phyloP scores from a whole-genome alignment of 37 sponge, comb jelly and placozoan species.

The Corticium candelabrum region DNA sequence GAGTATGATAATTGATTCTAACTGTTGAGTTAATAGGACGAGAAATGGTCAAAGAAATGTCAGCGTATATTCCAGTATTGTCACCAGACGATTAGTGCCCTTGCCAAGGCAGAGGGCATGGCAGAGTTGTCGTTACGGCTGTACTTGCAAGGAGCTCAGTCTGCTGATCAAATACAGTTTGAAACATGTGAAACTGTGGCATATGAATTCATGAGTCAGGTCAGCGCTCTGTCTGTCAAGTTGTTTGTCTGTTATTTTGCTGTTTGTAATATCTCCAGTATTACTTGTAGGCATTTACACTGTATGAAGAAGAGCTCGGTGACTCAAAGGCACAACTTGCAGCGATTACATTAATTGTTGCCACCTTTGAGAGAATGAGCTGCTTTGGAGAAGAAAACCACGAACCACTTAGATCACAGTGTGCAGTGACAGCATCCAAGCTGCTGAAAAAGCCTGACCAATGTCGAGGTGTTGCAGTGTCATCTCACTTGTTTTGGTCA shows the following conservation, averaged over 20 bases:
- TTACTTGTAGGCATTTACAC: slow-evolving; percentile 69
- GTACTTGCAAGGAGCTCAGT: slow-evolving; percentile 90
- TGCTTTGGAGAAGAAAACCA: slow-evolving; percentile 98
- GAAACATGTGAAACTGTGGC: slow-evolving; percentile 63
- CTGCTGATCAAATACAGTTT: slow-evolving; percentile 64
- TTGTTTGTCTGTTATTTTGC: neutral
- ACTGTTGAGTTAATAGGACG: slow-evolving; percentile 50
- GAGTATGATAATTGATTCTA: too few relatives aligned
- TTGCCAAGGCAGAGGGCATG: slow-evolving; percentile 47
- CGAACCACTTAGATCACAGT: slow-evolving; percentile 88
- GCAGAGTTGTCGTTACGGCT: slow-evolving; percentile 72
- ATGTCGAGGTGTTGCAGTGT: slow-evolving; percentile 79
- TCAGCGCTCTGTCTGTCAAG: slow-evolving; percentile 9
- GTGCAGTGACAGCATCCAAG: slow-evolving; percentile 73
- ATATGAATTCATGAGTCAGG: slow-evolving; percentile 94
- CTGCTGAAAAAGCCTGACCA: slow-evolving; percentile 98
- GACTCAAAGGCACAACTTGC: slow-evolving; percentile 87
- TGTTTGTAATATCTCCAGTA: neutral
- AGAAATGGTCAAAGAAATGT: slow-evolving; percentile 87
- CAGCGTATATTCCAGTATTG: slow-evolving; percentile 87
- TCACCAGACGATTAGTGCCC: slow-evolving; percentile 65
- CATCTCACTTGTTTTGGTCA: slow-evolving; percentile 96
- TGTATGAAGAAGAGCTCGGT: slow-evolving; percentile 90
- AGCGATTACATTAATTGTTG: slow-evolving; percentile 80
- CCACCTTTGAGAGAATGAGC: slow-evolving; percentile 73